These are phyloP conservation scores for Enteromius radiatus DNA, from an alignment of 2,797 vertebrate species.

Conservation along the genomic window DNA sequence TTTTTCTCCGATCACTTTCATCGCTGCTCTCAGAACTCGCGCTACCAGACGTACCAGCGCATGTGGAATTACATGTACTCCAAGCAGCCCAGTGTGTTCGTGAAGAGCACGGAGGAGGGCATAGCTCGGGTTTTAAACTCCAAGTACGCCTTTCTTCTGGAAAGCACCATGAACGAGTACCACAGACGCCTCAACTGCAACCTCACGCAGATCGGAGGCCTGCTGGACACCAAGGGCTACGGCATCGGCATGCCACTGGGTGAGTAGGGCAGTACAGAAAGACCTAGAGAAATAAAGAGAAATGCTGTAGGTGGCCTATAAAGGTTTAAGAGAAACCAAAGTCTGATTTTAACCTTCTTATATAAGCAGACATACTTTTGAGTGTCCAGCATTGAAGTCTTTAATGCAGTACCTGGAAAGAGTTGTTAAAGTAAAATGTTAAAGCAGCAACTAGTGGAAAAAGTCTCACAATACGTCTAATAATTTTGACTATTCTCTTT, in stretches of 20 bases:
- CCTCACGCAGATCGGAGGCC: constrained; percentile 90
- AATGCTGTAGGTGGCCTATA: background rate
- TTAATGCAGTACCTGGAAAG: background rate
- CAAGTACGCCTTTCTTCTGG: constrained; percentile 88
- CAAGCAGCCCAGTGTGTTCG: constrained; percentile 90
- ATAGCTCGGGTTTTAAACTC: constrained; percentile 89
- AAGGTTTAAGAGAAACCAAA: background rate
- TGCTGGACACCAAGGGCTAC: constrained; percentile 91
- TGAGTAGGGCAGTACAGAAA: constrained; percentile 58
- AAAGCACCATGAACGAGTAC: constrained; percentile 94
- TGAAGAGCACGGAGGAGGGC: constrained; percentile 91
- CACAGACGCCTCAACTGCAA: constrained; percentile 89
- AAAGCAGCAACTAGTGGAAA: background rate
- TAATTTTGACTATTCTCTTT: background rate
- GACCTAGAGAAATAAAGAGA: background rate
- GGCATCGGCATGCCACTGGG: constrained; percentile 91
- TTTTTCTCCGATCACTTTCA: background rate
- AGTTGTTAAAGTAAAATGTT: background rate
- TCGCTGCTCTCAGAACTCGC: constrained; percentile 78
- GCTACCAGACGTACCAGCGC: constrained; percentile 91
- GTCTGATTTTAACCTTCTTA: background rate
- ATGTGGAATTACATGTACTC: constrained; percentile 97
- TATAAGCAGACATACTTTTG: background rate
- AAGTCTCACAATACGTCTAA: background rate
- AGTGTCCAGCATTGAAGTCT: background rate